These are phyloP conservation scores for Alosa sapidissima DNA, from an alignment of 2,797 vertebrate species.

Conservation along the genomic window DNA sequence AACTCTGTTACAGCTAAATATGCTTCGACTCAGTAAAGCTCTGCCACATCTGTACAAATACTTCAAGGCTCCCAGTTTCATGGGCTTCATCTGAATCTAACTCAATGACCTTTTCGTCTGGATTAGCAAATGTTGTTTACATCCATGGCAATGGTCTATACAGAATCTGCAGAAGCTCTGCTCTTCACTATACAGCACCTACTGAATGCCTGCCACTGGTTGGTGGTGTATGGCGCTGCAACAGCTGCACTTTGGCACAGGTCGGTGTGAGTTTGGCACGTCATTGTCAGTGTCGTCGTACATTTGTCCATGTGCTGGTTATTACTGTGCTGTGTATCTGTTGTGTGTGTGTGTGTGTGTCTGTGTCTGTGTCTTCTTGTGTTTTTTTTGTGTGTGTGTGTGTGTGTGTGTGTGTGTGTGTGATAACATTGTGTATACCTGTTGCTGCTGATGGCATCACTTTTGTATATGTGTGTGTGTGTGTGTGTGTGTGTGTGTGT, in stretches of 20 bases:
- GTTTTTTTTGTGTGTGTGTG: conserved; percentile 33
- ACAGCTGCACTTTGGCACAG: conserved; percentile 69
- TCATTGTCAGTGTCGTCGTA: conserved; percentile 50
- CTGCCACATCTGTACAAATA: conserved; percentile 14
- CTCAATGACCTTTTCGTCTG: background rate
- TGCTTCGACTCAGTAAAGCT: background rate
- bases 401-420: conserved; percentile 27
- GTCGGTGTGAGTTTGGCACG: conserved; percentile 56
- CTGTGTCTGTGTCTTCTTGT: conserved; percentile 46
- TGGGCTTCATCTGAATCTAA: background rate
- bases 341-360: conserved; percentile 41
- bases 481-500: background rate
- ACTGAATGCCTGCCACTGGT: conserved; percentile 13
- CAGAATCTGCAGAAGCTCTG: conserved; percentile 5
- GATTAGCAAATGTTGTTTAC: conserved; percentile 17
- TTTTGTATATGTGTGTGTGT: background rate
- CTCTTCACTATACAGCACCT: background rate
- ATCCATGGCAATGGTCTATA: background rate
- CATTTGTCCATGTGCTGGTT: conserved; percentile 48
- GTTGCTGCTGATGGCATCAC: conserved; percentile 42
- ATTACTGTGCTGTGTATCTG: conserved; percentile 25
- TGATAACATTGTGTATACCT: conserved; percentile 45
- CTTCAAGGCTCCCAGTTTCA: conserved; percentile 8
- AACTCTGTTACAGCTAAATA: conserved; percentile 15
- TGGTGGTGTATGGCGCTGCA: conserved; percentile 50